These are phyloP conservation scores for Psilanteris sp. DNA, from an alignment of 1,140 invertebrate genomes.

Conservation along the genomic window DNA sequence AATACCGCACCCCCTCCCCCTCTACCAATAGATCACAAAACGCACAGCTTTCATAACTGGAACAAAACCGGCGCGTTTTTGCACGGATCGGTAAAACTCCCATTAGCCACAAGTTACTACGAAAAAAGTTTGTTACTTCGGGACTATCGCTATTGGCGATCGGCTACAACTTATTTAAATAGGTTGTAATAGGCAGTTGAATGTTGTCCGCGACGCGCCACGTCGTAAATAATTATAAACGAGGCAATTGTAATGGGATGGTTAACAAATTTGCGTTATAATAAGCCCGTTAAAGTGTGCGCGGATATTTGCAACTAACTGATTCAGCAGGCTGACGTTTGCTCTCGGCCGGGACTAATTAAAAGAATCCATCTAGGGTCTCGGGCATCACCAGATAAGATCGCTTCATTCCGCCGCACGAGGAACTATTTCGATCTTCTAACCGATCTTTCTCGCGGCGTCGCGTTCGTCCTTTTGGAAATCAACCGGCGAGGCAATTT, in stretches of 20 bases:
- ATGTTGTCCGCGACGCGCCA: constrained; percentile 26
- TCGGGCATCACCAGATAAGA: constrained; percentile 71
- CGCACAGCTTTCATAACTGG: too few species aligned
- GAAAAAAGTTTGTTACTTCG: constrained; percentile 12
- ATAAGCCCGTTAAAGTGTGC: constrained; percentile 43
- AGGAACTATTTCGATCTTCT: constrained; percentile 66
- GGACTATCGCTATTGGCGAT: constrained; percentile 25
- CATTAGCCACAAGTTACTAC: neutral
- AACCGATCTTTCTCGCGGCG: constrained; percentile 52
- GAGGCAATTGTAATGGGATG: constrained; percentile 57
- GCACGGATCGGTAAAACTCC: neutral
- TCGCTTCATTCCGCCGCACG: constrained; percentile 72
- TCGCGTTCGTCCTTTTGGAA: constrained; percentile 41
- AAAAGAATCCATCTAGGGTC: constrained; percentile 73
- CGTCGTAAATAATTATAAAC: constrained; percentile 50
- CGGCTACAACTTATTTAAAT: constrained; percentile 57
- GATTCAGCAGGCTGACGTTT: constrained; percentile 50
- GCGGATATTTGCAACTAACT: constrained; percentile 47
- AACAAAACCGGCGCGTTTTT: too few species aligned
- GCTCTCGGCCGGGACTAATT: constrained; percentile 70
- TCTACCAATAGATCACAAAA: too few species aligned
- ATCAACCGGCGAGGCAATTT: constrained; percentile 38
- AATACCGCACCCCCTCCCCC: too few species aligned
- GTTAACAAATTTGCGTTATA: constrained; percentile 61
- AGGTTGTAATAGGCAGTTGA: constrained; percentile 46